phyloP scores from a whole-genome alignment of 2,113 vertebrate species.

The Oncorhynchus tshawytscha region DNA sequence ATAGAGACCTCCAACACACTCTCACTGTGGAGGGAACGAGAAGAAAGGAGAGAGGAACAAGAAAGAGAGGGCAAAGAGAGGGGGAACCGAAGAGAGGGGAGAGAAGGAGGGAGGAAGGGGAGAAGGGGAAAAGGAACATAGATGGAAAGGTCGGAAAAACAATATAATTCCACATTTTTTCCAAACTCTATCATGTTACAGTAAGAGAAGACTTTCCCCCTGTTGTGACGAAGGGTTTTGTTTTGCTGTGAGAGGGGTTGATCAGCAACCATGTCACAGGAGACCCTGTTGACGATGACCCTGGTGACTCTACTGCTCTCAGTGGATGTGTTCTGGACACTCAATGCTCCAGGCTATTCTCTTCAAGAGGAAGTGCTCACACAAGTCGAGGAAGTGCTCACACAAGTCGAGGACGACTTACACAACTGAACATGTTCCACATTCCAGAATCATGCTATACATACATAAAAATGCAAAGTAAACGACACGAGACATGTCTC shows the following conservation, averaged over 20 bases:
- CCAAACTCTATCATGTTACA: not conserved
- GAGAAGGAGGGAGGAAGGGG: not conserved
- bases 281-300: not conserved
- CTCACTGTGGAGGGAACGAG: slow-evolving; percentile 73
- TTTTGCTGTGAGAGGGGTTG: not conserved
- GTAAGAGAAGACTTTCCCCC: not conserved
- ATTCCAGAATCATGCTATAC: not conserved
- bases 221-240: not conserved
- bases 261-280: not conserved
- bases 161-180: not conserved
- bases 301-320: not conserved
- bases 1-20: slow-evolving; percentile 92
- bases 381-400: not conserved
- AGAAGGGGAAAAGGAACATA: too few species aligned
- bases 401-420: not conserved
- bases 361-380: not conserved
- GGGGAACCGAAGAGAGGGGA: not conserved
- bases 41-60: slow-evolving; percentile 11
- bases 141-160: not conserved
- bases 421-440: not conserved
- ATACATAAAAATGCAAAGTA: not conserved
- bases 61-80: not conserved
- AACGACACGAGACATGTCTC: too few species aligned
- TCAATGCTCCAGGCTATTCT: slow-evolving; percentile 32
- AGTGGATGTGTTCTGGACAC: not conserved